Base-by-base conservation (phyloP, 2,888 invertebrate genomes). In the Protophormia terraenovae region DNA sequence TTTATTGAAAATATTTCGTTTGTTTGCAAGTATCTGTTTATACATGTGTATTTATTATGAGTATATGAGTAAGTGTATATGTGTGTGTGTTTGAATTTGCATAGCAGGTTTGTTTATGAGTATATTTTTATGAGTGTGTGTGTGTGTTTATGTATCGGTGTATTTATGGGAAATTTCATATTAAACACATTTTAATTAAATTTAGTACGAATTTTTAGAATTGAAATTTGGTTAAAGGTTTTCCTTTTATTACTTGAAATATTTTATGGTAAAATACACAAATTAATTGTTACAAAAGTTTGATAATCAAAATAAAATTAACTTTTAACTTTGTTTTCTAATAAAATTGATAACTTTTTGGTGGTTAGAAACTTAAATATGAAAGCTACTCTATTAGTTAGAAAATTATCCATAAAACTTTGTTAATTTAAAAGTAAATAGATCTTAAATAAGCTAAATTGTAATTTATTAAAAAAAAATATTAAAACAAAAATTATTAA, bases 1-100 rank as follows among this genome's bases (percentile, higher is more conserved):
- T 85, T 85, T 85, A 85, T 85, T 85, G 81, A 78, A 84, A 85
- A 85, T 85, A 82, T 85, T 85, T 78, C 29, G 64, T 76, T 69
- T 41, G 60, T 64, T 62, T 71, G 45, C 35, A 67, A 53, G 81
- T 69, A 81, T 72, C 64, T 76, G 71, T 81, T 66, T 66, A 50
- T 64, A 19, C 58, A 64, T 50, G 62, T 67, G 69, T 64, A 71
- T 82, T 58, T 71, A 35, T 62, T 47, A 19, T 73, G 0, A 45
- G 58, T n/a, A 45, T 14, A 12, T 45, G 16, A 22, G 2, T 60
- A 41, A 60, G 29, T 50, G 4, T 41, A 16, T 60, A 60, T 60
- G 22, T 22, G 24, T 47, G 45, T 16, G n/a, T 60, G 60, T 53
- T 3, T 32, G 32, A 32, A 7, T 53, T 19, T 53, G 53, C 22